These are phyloP conservation scores for Tetraneura akinire DNA, from an alignment of 1,140 invertebrate species.

Conservation along the genomic window DNA sequence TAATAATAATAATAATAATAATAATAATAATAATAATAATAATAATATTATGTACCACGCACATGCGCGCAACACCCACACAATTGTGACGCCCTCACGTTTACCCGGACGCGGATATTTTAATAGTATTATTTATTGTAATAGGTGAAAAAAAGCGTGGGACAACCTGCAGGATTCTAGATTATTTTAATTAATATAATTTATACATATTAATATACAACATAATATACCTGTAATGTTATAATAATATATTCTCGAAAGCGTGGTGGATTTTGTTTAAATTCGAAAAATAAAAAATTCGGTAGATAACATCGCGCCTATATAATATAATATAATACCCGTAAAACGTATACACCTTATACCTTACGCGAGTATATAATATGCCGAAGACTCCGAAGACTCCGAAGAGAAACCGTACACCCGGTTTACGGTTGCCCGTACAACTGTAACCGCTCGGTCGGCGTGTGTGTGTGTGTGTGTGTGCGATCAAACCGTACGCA, in stretches of 20 bases:
- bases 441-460: not conserved
- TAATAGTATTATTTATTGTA: slow-evolving; percentile 51
- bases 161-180: slow-evolving; percentile 20
- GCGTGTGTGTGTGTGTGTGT: too few relatives aligned
- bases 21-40: too few relatives aligned
- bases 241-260: slow-evolving; percentile 25
- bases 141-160: slow-evolving; percentile 48
- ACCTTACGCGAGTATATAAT: not conserved
- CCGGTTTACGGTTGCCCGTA: not conserved
- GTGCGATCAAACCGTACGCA: too few relatives aligned
- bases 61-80: slow-evolving; percentile 41
- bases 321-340: too few relatives aligned
- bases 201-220: slow-evolving; percentile 44
- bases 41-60: not conserved
- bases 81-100: slow-evolving; percentile 41
- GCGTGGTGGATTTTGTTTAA: slow-evolving; percentile 27
- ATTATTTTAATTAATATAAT: slow-evolving; percentile 52
- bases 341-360: too few relatives aligned
- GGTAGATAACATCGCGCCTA: slow-evolving; percentile 16
- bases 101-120: slow-evolving; percentile 45
- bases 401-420: slow-evolving; percentile 21
- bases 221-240: too few relatives aligned
- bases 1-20: too few relatives aligned
- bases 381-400: not conserved
- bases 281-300: slow-evolving; percentile 32